Evolutionary conservation across 2,888 invertebrate genomes (phyloP).

Genomic region (Thereva nobilitata): DNA sequence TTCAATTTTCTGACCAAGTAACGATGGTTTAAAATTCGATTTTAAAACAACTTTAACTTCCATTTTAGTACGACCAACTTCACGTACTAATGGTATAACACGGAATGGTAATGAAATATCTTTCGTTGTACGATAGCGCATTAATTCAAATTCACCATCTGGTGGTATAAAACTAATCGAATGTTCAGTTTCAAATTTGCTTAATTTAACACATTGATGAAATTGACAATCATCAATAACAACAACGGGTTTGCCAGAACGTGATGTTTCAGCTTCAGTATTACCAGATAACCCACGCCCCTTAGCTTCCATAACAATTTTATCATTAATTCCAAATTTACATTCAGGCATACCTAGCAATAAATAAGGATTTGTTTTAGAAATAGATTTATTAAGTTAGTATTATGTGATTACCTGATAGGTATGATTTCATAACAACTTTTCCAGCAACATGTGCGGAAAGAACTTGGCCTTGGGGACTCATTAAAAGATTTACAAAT

Average conservation of each 20-base stretch:
- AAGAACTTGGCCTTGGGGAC: slow-evolving; percentile 97
- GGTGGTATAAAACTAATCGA: slow-evolving; percentile 99
- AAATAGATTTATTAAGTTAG: background rate
- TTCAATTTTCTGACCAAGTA: slow-evolving; percentile 98
- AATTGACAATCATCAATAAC: slow-evolving; percentile 99
- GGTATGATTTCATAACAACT: slow-evolving; percentile 99
- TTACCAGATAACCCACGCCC: slow-evolving; percentile 76
- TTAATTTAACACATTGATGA: slow-evolving; percentile 99
- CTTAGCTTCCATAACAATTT: slow-evolving; percentile 97
- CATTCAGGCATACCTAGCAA: slow-evolving; percentile 95
- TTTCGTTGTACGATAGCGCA: slow-evolving; percentile 99
- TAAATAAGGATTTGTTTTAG: background rate
- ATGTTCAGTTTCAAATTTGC: slow-evolving; percentile 99
- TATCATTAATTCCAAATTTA: slow-evolving; percentile 99
- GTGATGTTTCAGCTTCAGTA: slow-evolving; percentile 73
- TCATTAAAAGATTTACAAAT: slow-evolving; percentile 98
- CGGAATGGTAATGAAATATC: slow-evolving; percentile 99
- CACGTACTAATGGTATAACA: slow-evolving; percentile 96
- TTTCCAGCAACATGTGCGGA: slow-evolving; percentile 99
- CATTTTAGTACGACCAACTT: slow-evolving; percentile 99
- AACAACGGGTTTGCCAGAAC: slow-evolving; percentile 97
- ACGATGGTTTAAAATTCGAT: slow-evolving; percentile 97
- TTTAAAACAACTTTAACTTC: slow-evolving; percentile 99
- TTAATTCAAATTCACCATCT: slow-evolving; percentile 99
- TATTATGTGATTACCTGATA: slow-evolving; percentile 64